Percentiles rank a stretch among this genome's conserved stretches.
Evolutionary conservation across 2,888 invertebrate genomes (phyloP).

Genomic region (Cinara cedri): DNA sequence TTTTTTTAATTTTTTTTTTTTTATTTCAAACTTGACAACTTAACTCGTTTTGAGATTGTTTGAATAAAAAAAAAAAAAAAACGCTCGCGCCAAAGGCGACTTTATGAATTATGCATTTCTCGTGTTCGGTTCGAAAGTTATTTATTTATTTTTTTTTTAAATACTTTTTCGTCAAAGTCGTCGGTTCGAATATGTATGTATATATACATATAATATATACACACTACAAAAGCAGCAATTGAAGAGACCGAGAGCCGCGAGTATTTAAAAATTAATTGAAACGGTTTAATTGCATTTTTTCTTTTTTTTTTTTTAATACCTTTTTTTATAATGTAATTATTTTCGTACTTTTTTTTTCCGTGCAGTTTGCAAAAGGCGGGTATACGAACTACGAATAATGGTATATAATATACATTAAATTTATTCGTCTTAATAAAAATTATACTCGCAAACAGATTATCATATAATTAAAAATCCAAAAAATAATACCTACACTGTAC

Average conservation of each 20-base stretch:
- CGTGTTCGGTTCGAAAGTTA: slow-evolving; percentile 26
- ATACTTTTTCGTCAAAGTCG: slow-evolving; percentile 22
- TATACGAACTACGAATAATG: neutral
- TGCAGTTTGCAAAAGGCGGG: too few species aligned
- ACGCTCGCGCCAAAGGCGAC: slow-evolving; percentile 10
- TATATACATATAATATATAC: too few species aligned
- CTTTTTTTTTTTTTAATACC: neutral
- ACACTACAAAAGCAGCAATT: slow-evolving; percentile 30
- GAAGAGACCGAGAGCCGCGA: neutral
- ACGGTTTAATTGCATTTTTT: slow-evolving; percentile 21
- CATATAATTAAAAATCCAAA: neutral
- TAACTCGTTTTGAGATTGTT: slow-evolving; percentile 37
- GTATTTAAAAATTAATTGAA: slow-evolving; percentile 25
- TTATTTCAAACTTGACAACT: slow-evolving; percentile 29
- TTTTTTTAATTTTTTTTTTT: slow-evolving; percentile 16
- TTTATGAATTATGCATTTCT: slow-evolving; percentile 36
- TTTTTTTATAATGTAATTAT: neutral
- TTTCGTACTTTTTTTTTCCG: neutral
- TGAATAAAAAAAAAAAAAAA: slow-evolving; percentile 16
- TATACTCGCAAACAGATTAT: neutral
- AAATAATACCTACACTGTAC: neutral
- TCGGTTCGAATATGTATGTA: neutral
- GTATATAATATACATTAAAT: neutral
- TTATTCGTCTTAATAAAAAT: neutral
- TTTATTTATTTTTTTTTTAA: slow-evolving; percentile 42